Base-by-base conservation (phyloP, 2,797 vertebrate genomes). In the Pristis pectinata region DNA sequence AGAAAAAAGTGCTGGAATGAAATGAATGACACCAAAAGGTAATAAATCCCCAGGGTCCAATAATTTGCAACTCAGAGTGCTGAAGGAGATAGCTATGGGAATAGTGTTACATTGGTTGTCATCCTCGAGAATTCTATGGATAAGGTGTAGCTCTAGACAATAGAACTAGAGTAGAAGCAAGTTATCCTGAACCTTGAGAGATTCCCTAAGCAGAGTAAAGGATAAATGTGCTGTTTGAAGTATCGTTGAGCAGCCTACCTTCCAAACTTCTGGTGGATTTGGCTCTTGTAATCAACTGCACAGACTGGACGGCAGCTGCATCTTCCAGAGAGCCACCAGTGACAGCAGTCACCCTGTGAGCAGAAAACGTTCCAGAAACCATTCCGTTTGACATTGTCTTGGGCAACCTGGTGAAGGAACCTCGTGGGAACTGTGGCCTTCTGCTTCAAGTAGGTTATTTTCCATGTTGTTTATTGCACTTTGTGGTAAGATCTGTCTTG, bases 381-480 rank as follows among this genome's bases (percentile, higher is more conserved):
- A 94, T 79, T 89, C 83, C n/a, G 34, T 44, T 82, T 37, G 79
- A 61, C n/a, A 24, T 82, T 76, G 56, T 61, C 61, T 24, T 83
- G 61, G 37, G 94, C 15, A 80, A 13, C 76, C 19, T 64, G 96
- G 95, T 94, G 93, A 95, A 93, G 96, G 95, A 97, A 97, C 96
- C 97, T 97, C 97, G 97, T 97, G 97, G 96, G 96, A 96, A 89
- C 95, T 97, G 96, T 96, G 96, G 96, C 95, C 95, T 95, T 85
- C 11, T 95, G 95, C 96, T 95, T 95, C 96, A 97, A 96, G 96
- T 96, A 96, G 96, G 96, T 97, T 95, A 37, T 96, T 96, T 97
- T 98, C 97, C 96, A 97, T 96, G 96, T 95, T 95, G 70, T 95
- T 95, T 95, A 97, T 97, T 97, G 96, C 97, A 97, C 97, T 96